Evolutionary conservation across 2,888 invertebrate species (phyloP).

Genomic region (Drosophila tanythrix): DNA sequence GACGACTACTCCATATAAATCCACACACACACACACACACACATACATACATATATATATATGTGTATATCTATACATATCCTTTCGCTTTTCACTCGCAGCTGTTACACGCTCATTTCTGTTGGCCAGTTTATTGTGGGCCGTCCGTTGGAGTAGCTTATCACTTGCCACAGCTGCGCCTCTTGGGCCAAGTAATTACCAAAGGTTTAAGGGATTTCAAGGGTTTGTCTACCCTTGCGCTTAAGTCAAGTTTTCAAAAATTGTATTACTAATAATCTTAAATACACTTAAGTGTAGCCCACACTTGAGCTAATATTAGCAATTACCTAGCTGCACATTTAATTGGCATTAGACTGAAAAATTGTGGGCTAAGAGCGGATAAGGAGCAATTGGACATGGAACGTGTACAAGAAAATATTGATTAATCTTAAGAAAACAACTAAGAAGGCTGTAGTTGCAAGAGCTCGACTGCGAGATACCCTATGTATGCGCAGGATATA

Average conservation of each 20-base stretch:
- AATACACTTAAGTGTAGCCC: not conserved
- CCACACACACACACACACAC: not conserved
- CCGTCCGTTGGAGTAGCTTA: conserved; percentile 47
- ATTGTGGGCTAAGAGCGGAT: not conserved
- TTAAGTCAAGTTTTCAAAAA: conserved; percentile 13
- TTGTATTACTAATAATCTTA: conserved; percentile 12
- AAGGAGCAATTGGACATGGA: not conserved
- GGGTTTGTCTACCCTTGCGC: conserved; percentile 12
- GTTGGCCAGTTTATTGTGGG: conserved; percentile 45
- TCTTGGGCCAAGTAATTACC: conserved; percentile 53
- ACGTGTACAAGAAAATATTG: not conserved
- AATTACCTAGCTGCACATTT: not conserved
- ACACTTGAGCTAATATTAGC: not conserved
- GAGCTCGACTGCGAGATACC: not conserved
- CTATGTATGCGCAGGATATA: not conserved
- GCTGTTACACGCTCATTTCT: conserved; percentile 43
- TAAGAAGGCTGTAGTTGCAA: not conserved
- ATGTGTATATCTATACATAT: not conserved
- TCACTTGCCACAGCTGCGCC: conserved; percentile 60
- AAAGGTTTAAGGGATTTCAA: conserved; percentile 52
- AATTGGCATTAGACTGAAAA: not conserved
- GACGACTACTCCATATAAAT: conserved; percentile 1
- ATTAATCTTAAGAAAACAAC: not conserved
- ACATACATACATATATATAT: too few species aligned
- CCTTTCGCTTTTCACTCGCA: conserved; percentile 44